Percentiles rank a stretch among this genome's conserved stretches.
phyloP scores from a whole-genome alignment of 2,888 invertebrate genomes.

The Nycteola revayana region DNA sequence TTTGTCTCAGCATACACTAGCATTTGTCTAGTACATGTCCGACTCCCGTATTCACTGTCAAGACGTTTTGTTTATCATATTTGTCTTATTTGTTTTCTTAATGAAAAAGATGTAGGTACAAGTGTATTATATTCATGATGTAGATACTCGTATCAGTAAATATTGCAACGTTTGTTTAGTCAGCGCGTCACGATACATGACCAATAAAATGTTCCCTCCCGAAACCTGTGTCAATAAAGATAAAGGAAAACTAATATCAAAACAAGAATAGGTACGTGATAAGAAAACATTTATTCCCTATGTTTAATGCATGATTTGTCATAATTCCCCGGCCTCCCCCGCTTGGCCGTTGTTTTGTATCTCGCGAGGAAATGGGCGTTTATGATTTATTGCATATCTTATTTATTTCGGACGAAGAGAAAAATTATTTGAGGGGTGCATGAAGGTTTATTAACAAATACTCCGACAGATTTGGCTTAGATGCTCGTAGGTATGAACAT shows the following conservation, averaged over 20 bases:
- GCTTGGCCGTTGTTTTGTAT: slow-evolving; percentile 73
- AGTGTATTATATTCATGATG: slow-evolving; percentile 18
- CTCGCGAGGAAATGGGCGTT: slow-evolving; percentile 71
- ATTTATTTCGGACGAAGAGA: slow-evolving; percentile 70
- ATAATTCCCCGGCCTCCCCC: slow-evolving; percentile 77
- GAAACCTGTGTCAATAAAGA: slow-evolving; percentile 81
- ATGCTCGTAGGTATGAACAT: too few relatives aligned
- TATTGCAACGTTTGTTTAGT: slow-evolving; percentile 34
- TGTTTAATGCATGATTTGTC: slow-evolving; percentile 83
- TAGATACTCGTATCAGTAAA: slow-evolving; percentile 19
- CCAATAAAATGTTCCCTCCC: slow-evolving; percentile 67
- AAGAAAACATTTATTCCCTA: slow-evolving; percentile 82
- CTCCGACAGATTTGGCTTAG: slow-evolving; percentile 53
- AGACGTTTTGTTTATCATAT: too few relatives aligned
- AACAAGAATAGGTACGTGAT: slow-evolving; percentile 82
- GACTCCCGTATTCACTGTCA: too few relatives aligned
- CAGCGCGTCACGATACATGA: slow-evolving; percentile 57
- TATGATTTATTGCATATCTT: slow-evolving; percentile 76
- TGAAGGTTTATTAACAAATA: slow-evolving; percentile 68
- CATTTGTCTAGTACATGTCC: not conserved
- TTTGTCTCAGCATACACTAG: slow-evolving; percentile 7
- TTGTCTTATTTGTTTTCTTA: too few relatives aligned
- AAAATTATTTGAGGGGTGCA: slow-evolving; percentile 62
- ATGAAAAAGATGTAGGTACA: not conserved
- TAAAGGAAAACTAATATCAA: slow-evolving; percentile 81